Evolutionary conservation across 2,797 vertebrate genomes (phyloP).

Genomic region (Psittacula echo): DNA sequence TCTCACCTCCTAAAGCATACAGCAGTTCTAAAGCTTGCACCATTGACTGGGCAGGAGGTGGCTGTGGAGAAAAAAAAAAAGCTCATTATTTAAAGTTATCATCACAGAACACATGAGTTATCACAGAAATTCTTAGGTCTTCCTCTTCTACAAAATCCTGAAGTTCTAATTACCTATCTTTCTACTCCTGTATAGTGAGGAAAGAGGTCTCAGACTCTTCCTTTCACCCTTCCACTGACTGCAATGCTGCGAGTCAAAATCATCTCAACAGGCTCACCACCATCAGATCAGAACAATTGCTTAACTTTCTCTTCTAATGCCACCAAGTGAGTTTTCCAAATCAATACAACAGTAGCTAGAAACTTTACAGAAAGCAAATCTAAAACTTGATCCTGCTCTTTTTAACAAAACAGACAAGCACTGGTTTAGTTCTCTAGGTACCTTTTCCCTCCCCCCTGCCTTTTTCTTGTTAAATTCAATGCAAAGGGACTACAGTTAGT

Average conservation of each 20-base stretch:
- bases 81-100: background rate
- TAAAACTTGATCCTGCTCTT: background rate
- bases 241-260: background rate
- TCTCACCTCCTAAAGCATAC: slow-evolving; percentile 94
- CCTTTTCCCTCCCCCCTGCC: no score
- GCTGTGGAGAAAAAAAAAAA: slow-evolving; percentile 76
- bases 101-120: background rate
- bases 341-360: background rate
- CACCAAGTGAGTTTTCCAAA: background rate
- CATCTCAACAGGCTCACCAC: background rate
- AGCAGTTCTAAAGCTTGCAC: slow-evolving; percentile 97
- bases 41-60: slow-evolving; percentile 98
- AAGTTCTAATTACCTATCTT: background rate
- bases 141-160: background rate
- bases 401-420: background rate
- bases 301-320: background rate
- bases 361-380: background rate
- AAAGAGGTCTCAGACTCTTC: background rate
- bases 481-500: background rate
- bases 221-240: background rate
- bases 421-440: background rate
- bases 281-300: background rate
- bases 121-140: background rate
- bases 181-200: background rate
- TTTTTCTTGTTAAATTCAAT: background rate